Conservation (phyloP, 2,888 invertebrate species). For the Meliscaeva auricollis region DNA sequence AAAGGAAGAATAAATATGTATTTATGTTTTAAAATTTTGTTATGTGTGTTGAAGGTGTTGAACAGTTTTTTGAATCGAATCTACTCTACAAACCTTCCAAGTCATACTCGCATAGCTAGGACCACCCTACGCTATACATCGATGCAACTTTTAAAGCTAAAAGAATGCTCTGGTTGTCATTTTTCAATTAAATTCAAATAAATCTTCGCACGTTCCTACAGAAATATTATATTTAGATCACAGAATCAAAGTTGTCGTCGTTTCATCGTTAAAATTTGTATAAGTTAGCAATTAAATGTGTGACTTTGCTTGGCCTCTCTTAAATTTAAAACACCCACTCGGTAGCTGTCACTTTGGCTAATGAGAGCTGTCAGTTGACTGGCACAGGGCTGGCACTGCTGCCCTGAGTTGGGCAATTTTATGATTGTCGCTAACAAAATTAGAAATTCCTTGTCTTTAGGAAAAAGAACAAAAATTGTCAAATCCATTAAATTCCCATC, state of each 20-base stretch:
- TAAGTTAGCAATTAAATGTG: slow-evolving; percentile 64
- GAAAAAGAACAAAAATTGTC: slow-evolving; percentile 70
- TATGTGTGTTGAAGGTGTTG: too few species aligned
- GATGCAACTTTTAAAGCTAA: not conserved
- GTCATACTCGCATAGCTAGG: too few species aligned
- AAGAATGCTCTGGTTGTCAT: slow-evolving; percentile 12
- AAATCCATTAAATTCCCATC: slow-evolving; percentile 72
- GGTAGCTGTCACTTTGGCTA: slow-evolving; percentile 70
- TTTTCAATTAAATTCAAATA: slow-evolving; percentile 68
- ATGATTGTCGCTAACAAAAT: slow-evolving; percentile 28
- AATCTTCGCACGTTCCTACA: slow-evolving; percentile 46
- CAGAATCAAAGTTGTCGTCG: slow-evolving; percentile 18
- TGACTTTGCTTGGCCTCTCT: slow-evolving; percentile 61
- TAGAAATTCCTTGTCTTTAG: slow-evolving; percentile 1
- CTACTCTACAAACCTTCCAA: too few species aligned
- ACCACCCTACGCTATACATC: too few species aligned
- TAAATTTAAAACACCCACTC: slow-evolving; percentile 67
- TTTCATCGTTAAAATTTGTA: slow-evolving; percentile 63
- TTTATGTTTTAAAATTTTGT: too few species aligned
- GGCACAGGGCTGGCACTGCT: slow-evolving; percentile 20
- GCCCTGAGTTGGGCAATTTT: slow-evolving; percentile 61
- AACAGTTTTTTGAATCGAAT: too few species aligned
- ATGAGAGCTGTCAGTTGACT: slow-evolving; percentile 71
- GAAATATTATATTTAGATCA: slow-evolving; percentile 30
- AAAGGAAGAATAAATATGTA: too few species aligned